Conservation (phyloP, 2,888 invertebrate species). For the Rhogogaster chlorosoma region DNA sequence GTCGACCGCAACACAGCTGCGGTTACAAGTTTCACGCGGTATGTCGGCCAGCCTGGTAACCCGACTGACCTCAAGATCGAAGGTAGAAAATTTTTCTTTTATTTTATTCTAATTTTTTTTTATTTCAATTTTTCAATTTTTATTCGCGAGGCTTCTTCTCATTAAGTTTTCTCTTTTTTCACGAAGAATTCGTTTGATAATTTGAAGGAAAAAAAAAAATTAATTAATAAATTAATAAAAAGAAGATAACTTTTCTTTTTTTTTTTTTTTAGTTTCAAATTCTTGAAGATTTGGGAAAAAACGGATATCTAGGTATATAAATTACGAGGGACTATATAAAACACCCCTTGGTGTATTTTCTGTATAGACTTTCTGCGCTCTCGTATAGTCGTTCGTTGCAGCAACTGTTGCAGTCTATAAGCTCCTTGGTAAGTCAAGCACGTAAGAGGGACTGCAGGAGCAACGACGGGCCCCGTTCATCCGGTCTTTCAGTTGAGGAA, state of each 20-base stretch:
- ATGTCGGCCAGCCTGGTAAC: slow-evolving; percentile 64
- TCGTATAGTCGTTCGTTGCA: neutral
- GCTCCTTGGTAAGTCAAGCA: slow-evolving; percentile 60
- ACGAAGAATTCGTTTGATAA: neutral
- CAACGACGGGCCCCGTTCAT: slow-evolving; percentile 65
- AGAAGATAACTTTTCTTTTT: too few relatives aligned
- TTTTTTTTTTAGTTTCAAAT: too few relatives aligned
- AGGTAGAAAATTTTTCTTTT: neutral
- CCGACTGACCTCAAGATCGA: slow-evolving; percentile 4
- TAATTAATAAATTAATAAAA: too few relatives aligned
- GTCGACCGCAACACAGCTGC: slow-evolving; percentile 68
- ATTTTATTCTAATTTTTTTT: too few relatives aligned
- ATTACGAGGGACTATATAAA: neutral
- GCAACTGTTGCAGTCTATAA: neutral
- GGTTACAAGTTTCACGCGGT: slow-evolving; percentile 76
- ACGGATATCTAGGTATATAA: neutral
- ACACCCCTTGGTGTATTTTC: neutral
- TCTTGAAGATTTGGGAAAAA: neutral
- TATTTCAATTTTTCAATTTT: too few relatives aligned
- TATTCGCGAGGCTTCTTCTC: neutral
- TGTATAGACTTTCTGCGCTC: neutral
- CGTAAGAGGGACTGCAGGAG: slow-evolving; percentile 59
- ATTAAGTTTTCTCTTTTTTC: neutral
- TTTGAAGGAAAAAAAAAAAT: too few relatives aligned
- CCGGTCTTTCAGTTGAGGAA: slow-evolving; percentile 71